Base-by-base conservation (phyloP, 2,888 invertebrate species). In the Euclidia mi region DNA sequence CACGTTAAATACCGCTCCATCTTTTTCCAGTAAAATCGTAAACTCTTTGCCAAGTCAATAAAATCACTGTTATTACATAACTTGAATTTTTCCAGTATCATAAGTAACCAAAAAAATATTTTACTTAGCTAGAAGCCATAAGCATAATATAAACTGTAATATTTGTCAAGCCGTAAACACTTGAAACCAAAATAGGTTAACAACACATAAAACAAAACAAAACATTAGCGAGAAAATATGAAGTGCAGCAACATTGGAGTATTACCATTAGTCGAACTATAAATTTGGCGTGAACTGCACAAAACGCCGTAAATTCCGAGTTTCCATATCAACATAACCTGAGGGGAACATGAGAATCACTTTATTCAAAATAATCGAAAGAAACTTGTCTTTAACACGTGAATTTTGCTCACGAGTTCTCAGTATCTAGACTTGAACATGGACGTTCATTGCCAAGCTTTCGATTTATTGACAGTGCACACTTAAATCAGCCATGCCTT, bases 331-430 rank as follows among this genome's bases (percentile, higher is more conserved):
- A 74, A 77, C 62, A 35, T 63, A 55, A 61, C 80, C 76, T 52
- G 78, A 44, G 89, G 90, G 89, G 56, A 87, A 85, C 90, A 88
- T 89, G 89, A 72, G 84, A 82, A 87, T 87, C 82, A 85, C 88
- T 83, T 81, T 82, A 75, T 80, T 64, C 57, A 68, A 56, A 75
- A 65, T 62, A 61, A 82, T 83, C 74, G 72, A 82, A 84, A 84
- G 81, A 84, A 79, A 76, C 73, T 64, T 71, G 73, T 78, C 82
- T 80, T 79, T 78, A 73, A 78, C 65, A 75, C 77, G 64, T 49
- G 63, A 65, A 64, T 57, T 62, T 49, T 38, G 75, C 63, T 65
- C 79, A 78, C 77, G 69, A 76, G 58, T 61, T 38, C 34, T 28
- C 34, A 38, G 59, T 76, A 72, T 71, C 75, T 69, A 41, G 51